phyloP scores from a whole-genome alignment of 2,113 vertebrate species.

The Carassius carassius region DNA sequence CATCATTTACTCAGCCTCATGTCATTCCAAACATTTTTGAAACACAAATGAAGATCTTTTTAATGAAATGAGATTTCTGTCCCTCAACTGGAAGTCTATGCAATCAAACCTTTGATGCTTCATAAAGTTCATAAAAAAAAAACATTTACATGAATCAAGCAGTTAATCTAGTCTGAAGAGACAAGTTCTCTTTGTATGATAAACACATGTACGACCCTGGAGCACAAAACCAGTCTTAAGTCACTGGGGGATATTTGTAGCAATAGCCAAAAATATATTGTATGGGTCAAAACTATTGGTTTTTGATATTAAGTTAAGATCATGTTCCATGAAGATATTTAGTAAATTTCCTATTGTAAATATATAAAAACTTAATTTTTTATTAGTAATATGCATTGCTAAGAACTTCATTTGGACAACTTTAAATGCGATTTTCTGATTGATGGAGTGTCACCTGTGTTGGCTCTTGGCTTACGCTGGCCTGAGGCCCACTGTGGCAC shows the following conservation, averaged over 20 bases:
- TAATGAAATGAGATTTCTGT: neutral
- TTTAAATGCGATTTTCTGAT: neutral
- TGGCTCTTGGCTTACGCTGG: slow-evolving; percentile 29
- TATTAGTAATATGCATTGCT: too few relatives aligned
- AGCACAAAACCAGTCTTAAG: too few relatives aligned
- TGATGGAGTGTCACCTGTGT: slow-evolving; percentile 29
- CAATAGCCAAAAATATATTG: too few relatives aligned
- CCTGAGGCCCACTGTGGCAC: slow-evolving; percentile 8
- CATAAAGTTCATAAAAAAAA: neutral
- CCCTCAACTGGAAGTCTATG: neutral
- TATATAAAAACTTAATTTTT: too few relatives aligned
- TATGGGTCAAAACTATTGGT: too few relatives aligned
- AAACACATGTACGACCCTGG: neutral
- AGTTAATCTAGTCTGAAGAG: neutral
- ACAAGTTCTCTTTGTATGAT: neutral
- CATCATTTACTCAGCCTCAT: neutral
- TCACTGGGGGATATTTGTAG: too few relatives aligned
- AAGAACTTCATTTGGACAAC: too few relatives aligned
- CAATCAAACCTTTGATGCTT: neutral
- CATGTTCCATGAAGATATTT: too few relatives aligned
- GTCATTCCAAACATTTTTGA: neutral
- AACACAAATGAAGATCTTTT: neutral
- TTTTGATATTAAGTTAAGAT: too few relatives aligned
- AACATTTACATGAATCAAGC: neutral
- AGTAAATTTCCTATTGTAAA: too few relatives aligned